Percentiles rank a stretch among this genome's conserved stretches.
These are phyloP conservation scores for Aradophagus sp. DNA, from an alignment of 1,140 invertebrate species.

Conservation along the genomic window DNA sequence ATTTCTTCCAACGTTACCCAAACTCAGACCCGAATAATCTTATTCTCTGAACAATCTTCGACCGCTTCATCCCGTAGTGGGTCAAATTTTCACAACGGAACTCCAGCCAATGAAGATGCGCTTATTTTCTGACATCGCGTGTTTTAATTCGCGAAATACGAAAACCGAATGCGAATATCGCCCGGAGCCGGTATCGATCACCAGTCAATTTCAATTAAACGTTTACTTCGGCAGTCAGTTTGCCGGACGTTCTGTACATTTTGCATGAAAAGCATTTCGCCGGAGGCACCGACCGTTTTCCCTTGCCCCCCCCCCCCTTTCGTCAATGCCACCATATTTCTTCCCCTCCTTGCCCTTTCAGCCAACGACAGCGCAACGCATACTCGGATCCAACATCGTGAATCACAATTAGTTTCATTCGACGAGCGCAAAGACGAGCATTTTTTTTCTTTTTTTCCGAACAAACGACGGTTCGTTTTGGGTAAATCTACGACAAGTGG, in stretches of 20 bases:
- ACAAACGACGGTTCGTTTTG: no score
- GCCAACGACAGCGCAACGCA: constrained; percentile 15
- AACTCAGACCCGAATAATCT: no score
- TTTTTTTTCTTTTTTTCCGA: no score
- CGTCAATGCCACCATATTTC: no score
- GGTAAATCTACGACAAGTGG: no score
- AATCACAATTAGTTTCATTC: constrained; percentile 57
- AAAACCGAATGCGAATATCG: constrained; percentile 30
- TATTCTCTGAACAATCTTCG: no score
- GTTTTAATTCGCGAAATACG: constrained; percentile 37
- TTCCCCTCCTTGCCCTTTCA: no score
- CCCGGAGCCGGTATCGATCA: constrained; percentile 50
- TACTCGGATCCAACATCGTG: constrained; percentile 34
- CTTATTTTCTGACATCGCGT: constrained; percentile 26
- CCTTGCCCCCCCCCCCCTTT: not conserved
- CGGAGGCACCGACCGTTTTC: constrained; percentile 34
- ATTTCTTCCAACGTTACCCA: no score
- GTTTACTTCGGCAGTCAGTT: constrained; percentile 58
- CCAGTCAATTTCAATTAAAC: constrained; percentile 66
- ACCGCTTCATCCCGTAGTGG: no score
- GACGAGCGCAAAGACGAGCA: no score
- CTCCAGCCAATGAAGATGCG: constrained; percentile 22
- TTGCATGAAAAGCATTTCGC: constrained; percentile 47
- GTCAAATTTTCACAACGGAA: no score
- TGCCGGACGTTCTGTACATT: constrained; percentile 45